phyloP scores from a whole-genome alignment of 2,797 vertebrate species.

The Gallinago nigripennis region DNA sequence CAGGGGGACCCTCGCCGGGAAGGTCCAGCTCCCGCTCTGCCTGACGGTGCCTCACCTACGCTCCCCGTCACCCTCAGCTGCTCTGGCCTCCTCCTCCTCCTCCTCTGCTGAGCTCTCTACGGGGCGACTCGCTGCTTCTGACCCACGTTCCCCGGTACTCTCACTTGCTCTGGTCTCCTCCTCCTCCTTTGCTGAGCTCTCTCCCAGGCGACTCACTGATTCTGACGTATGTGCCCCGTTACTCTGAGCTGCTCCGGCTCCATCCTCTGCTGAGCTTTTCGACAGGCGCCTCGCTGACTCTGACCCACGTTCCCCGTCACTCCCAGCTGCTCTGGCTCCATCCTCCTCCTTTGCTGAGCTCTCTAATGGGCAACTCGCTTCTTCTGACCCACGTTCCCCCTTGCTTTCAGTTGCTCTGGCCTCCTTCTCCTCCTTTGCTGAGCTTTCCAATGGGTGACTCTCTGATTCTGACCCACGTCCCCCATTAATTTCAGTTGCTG shows the following conservation, averaged over 20 bases:
- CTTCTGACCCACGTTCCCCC: background rate
- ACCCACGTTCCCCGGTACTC: background rate
- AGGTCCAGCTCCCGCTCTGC: background rate
- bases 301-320: background rate
- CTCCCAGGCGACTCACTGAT: background rate
- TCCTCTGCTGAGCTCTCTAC: background rate
- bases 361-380: background rate
- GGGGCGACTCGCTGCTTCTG: background rate
- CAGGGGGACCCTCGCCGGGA: background rate
- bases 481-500: background rate
- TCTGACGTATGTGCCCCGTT: background rate
- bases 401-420: background rate
- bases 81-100: background rate
- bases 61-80: background rate
- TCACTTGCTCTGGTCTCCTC: background rate
- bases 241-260: background rate
- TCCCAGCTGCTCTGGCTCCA: background rate
- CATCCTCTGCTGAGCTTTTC: background rate
- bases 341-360: background rate
- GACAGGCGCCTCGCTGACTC: background rate
- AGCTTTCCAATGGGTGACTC: background rate
- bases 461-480: background rate
- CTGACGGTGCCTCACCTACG: background rate
- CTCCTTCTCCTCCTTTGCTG: background rate
- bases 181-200: background rate